A percentile compares a stretch with the other conserved stretches of the same genome.
phyloP scores from a whole-genome alignment of 2,888 invertebrate genomes.

The Acleris holmiana region DNA sequence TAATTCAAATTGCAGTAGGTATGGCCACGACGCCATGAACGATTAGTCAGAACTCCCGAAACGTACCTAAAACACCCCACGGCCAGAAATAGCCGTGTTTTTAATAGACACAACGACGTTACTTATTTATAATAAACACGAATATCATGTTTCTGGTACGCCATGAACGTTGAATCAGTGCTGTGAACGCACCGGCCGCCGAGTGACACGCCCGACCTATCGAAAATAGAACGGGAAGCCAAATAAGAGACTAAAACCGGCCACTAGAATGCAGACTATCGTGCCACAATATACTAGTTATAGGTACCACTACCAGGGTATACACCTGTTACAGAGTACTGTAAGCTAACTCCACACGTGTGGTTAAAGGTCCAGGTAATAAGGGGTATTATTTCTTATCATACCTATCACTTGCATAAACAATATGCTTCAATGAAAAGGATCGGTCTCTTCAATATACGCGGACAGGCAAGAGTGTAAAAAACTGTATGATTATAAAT shows the following conservation, averaged over 20 bases:
- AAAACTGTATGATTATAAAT: no score
- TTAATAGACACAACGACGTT: conserved; percentile 25
- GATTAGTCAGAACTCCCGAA: conserved; percentile 16
- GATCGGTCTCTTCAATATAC: no score
- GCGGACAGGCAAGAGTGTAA: no score
- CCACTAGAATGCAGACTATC: conserved; percentile 53
- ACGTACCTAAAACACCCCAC: conserved; percentile 11
- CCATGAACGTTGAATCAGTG: conserved; percentile 25
- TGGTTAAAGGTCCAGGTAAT: no score
- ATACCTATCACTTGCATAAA: no score
- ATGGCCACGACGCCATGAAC: no score
- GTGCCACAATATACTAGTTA: conserved; percentile 37
- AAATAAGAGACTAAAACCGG: conserved; percentile 52
- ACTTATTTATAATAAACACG: conserved; percentile 33
- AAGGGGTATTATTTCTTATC: no score
- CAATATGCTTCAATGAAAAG: no score
- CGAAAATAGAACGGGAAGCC: conserved; percentile 57
- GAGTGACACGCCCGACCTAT: conserved; percentile 45
- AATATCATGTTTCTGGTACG: conserved; percentile 30
- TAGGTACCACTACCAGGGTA: background rate
- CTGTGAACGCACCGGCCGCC: conserved; percentile 23
- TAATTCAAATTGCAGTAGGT: no score
- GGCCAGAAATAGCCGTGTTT: conserved; percentile 23
- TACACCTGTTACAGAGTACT: background rate
- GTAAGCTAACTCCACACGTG: background rate